These are phyloP conservation scores for Epizoanthus illoricatus DNA, from an alignment of 92 coral and sea anemone species.

Conservation along the genomic window DNA sequence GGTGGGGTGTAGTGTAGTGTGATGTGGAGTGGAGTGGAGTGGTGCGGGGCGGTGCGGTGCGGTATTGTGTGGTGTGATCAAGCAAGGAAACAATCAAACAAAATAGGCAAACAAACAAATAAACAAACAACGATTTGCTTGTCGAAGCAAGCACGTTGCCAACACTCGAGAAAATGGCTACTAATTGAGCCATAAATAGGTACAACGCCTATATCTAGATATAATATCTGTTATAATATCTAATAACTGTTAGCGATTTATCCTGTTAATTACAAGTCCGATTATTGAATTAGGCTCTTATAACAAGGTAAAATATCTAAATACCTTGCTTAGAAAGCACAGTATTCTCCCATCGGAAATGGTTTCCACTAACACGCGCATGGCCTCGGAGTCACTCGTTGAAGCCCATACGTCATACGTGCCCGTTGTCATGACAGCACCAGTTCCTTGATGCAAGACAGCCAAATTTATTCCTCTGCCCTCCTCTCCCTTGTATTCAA, in stretches of 20 bases:
- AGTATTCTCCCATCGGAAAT: conserved; percentile 29
- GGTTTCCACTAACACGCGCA: conserved; percentile 24
- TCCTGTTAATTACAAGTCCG: too few species aligned
- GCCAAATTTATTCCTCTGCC: conserved; percentile 35
- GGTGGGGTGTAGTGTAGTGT: not conserved
- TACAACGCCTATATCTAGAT: too few species aligned
- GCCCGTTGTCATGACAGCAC: conserved; percentile 35
- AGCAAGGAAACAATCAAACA: too few species aligned
- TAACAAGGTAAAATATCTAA: not conserved
- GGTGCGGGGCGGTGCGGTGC: not conserved
- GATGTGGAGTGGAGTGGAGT: not conserved
- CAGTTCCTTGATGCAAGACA: conserved; percentile 27
- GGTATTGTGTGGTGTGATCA: not conserved
- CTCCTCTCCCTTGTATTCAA: conserved; percentile 23
- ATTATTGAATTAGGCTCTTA: too few species aligned
- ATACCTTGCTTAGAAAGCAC: conserved; percentile 32
- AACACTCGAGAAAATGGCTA: too few species aligned
- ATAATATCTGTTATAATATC: too few species aligned
- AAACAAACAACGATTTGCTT: too few species aligned
- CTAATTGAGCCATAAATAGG: too few species aligned
- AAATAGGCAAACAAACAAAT: too few species aligned
- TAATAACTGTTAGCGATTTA: too few species aligned
- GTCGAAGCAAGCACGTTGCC: too few species aligned
- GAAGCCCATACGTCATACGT: conserved; percentile 39
- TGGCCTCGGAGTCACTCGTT: conserved; percentile 30